These are phyloP conservation scores for Lacanobia wlatinum DNA, from an alignment of 2,888 invertebrate species.

Conservation along the genomic window DNA sequence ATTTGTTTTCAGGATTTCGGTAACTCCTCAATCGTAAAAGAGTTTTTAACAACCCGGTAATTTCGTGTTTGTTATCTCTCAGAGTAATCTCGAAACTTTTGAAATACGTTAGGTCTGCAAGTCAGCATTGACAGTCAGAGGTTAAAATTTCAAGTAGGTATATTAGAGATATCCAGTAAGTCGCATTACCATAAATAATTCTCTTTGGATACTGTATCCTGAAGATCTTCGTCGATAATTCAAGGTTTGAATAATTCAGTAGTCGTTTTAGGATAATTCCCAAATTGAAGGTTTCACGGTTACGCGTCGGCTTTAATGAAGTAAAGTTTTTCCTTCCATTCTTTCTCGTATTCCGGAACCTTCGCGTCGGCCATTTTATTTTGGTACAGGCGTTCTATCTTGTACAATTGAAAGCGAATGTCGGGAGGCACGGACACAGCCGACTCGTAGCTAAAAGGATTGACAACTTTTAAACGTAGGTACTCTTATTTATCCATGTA, in stretches of 20 bases:
- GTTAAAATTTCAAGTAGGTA: constrained; percentile 40
- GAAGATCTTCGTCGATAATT: constrained; percentile 84
- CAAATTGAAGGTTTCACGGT: constrained; percentile 84
- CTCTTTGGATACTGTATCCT: constrained; percentile 80
- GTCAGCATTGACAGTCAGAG: constrained; percentile 21
- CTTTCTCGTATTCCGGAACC: constrained; percentile 60
- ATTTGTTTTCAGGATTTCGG: constrained; percentile 53
- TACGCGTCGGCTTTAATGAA: constrained; percentile 79
- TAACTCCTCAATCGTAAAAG: constrained; percentile 53
- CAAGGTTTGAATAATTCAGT: constrained; percentile 85
- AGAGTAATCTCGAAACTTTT: constrained; percentile 48
- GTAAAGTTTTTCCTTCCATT: constrained; percentile 74
- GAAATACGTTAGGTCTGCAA: constrained; percentile 26
- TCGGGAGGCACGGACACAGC: constrained; percentile 43
- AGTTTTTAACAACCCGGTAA: constrained; percentile 58
- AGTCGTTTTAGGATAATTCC: constrained; percentile 85
- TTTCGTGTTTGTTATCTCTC: constrained; percentile 51
- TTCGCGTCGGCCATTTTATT: constrained; percentile 55
- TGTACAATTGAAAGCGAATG: constrained; percentile 63
- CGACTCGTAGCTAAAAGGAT: constrained; percentile 61
- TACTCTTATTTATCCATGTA: constrained; percentile 45
- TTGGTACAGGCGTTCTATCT: constrained; percentile 57
- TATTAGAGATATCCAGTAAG: constrained; percentile 72
- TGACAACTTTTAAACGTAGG: constrained; percentile 62
- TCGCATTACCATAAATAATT: constrained; percentile 83